Evolutionary conservation across 2,888 invertebrate genomes (phyloP).

Genomic region (Cheilosia scutellata): DNA sequence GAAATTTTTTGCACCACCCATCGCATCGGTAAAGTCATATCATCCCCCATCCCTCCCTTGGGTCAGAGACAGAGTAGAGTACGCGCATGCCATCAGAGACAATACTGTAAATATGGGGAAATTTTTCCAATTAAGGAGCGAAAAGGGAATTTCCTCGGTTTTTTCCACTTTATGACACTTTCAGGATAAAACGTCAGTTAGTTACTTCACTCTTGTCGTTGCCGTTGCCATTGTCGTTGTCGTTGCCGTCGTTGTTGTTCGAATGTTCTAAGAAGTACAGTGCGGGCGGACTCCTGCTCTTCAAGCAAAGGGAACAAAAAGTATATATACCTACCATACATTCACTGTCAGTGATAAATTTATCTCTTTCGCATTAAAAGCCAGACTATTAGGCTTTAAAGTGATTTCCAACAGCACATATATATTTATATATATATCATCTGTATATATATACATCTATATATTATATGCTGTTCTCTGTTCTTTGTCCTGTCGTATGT

Average conservation of each 20-base stretch:
- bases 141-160: constrained; percentile 28
- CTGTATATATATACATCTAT: constrained; percentile 15
- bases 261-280: constrained; percentile 40
- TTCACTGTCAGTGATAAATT: constrained; percentile 54
- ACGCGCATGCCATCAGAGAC: constrained; percentile 34
- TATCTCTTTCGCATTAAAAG: constrained; percentile 54
- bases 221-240: constrained; percentile 46
- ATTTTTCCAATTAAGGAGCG: constrained; percentile 53
- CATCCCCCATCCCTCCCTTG: background rate
- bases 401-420: constrained; percentile 42
- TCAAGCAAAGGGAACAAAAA: constrained; percentile 34
- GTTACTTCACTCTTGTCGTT: constrained; percentile 71
- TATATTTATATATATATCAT: constrained; percentile 18
- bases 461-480: constrained; percentile 35
- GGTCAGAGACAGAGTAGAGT: background rate
- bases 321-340: constrained; percentile 35
- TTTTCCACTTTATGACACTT: constrained; percentile 59
- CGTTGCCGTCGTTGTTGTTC: constrained; percentile 56
- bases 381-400: constrained; percentile 44
- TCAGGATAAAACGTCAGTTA: constrained; percentile 72
- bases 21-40: constrained; percentile 10
- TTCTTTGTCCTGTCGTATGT: constrained; percentile 64
- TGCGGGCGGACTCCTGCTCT: constrained; percentile 60
- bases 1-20: constrained; percentile 37
- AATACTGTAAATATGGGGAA: constrained; percentile 57